phyloP scores from a whole-genome alignment of 2,113 vertebrate genomes.

The Bufo bufo region DNA sequence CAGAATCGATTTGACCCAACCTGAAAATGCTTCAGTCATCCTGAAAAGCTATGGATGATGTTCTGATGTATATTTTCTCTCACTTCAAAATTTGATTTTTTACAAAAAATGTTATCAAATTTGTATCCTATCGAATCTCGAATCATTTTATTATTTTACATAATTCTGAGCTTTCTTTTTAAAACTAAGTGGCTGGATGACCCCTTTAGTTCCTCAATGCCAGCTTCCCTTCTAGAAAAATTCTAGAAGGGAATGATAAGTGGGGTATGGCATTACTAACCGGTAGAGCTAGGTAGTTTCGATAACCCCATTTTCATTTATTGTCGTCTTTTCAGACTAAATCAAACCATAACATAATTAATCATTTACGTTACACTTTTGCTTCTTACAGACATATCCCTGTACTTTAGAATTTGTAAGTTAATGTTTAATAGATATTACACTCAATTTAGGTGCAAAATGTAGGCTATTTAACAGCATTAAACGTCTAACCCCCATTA shows the following conservation, averaged over 20 bases:
- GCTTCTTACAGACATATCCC: constrained; percentile 37
- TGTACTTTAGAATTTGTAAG: constrained; percentile 57
- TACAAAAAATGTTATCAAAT: no score
- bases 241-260: not conserved
- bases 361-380: constrained; percentile 24
- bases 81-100: no score
- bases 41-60: no score
- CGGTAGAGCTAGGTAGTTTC: not conserved
- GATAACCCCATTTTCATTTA: not conserved
- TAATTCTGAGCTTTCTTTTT: no score
- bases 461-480: constrained; percentile 64
- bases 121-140: no score
- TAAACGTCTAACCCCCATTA: constrained; percentile 66
- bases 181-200: no score
- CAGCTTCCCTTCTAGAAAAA: not conserved
- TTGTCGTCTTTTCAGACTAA: not conserved
- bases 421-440: constrained; percentile 61
- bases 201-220: not conserved
- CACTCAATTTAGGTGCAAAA: constrained; percentile 62
- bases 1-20: no score
- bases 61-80: no score
- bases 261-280: not conserved
- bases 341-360: constrained; percentile 29
- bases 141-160: no score
- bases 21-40: no score